Percentiles rank a stretch among this genome's conserved stretches.
phyloP scores from a whole-genome alignment of 2,113 vertebrate species.

The Podarcis muralis region DNA sequence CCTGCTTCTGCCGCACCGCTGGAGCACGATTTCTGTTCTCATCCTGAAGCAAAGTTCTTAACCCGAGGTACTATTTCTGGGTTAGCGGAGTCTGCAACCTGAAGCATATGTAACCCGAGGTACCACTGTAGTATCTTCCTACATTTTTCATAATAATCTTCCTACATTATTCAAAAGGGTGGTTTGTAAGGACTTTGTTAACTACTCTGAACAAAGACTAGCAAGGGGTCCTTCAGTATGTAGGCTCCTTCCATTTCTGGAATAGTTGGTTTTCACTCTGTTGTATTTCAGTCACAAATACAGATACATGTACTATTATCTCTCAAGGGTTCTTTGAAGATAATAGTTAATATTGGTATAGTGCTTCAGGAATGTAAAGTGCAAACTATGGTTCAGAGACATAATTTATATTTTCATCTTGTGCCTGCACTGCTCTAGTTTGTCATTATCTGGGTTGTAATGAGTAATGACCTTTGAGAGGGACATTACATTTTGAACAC shows the following conservation, averaged over 20 bases:
- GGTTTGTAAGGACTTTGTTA: background rate
- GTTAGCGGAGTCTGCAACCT: no score
- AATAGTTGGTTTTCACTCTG: conserved; percentile 25
- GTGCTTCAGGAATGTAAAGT: conserved; percentile 62
- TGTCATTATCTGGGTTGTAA: conserved; percentile 45
- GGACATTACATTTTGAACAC: background rate
- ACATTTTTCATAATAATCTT: background rate
- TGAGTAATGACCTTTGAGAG: conserved; percentile 31
- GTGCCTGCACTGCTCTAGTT: conserved; percentile 13
- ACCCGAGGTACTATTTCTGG: no score
- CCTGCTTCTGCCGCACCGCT: no score
- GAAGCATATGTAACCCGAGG: no score
- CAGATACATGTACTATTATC: conserved; percentile 17
- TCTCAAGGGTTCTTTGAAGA: background rate
- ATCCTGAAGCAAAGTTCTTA: no score
- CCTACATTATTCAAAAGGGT: background rate
- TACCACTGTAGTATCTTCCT: background rate
- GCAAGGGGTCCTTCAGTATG: background rate
- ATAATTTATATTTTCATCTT: conserved; percentile 56
- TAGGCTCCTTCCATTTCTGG: conserved; percentile 9
- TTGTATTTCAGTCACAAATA: conserved; percentile 15
- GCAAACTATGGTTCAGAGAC: conserved; percentile 42
- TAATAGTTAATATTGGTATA: conserved; percentile 59
- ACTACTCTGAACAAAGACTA: background rate
- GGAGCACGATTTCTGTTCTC: no score